Percentiles rank a stretch among this genome's conserved stretches.
Conservation (phyloP, 2,113 vertebrate genomes). For the Romanogobio albipinnatus region DNA sequence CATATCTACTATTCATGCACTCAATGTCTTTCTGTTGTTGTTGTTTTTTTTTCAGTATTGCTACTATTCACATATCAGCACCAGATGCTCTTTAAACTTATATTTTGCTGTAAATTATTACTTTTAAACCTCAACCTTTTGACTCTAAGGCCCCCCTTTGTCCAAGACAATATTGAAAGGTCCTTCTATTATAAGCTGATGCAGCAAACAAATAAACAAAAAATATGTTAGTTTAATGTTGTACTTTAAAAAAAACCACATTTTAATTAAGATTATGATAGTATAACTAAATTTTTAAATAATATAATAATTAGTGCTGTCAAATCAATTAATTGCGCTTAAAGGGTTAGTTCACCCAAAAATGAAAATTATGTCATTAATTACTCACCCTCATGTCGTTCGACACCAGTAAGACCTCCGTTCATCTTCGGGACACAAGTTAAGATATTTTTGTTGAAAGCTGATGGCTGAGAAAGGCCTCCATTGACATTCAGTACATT, state of each 20-base stretch:
- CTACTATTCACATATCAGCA: not conserved
- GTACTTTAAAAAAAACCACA: not conserved
- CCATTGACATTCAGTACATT: too few relatives aligned
- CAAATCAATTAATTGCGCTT: too few relatives aligned
- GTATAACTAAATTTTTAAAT: too few relatives aligned
- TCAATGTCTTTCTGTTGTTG: not conserved
- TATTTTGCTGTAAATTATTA: not conserved
- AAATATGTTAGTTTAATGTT: not conserved
- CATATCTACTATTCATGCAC: not conserved
- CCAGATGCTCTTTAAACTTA: not conserved
- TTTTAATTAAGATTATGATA: too few relatives aligned
- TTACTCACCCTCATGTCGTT: too few relatives aligned
- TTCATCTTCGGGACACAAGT: too few relatives aligned
- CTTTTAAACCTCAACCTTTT: not conserved
- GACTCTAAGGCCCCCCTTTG: not conserved
- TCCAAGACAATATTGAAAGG: not conserved
- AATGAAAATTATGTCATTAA: too few relatives aligned
- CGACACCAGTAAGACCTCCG: too few relatives aligned
- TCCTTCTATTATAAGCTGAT: not conserved
- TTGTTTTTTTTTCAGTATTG: not conserved
- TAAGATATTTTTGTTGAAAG: too few relatives aligned
- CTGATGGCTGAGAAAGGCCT: too few relatives aligned
- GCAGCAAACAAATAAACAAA: not conserved
- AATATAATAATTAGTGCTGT: too few relatives aligned
- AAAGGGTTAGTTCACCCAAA: too few relatives aligned